Base-by-base conservation (phyloP, 2,888 invertebrate species). In the Lathronympha strigana region DNA sequence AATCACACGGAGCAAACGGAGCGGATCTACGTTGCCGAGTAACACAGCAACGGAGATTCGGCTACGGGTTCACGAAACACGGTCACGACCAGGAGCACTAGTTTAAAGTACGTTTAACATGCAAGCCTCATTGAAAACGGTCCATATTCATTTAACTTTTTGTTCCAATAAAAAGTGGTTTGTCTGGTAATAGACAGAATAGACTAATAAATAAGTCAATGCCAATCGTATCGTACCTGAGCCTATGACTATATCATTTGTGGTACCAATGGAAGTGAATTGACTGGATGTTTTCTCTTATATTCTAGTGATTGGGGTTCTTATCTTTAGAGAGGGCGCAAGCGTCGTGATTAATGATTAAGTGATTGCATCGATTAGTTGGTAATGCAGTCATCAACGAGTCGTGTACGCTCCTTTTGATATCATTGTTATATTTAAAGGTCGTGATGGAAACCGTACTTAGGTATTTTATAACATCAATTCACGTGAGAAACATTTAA, bases 331-430 rank as follows among this genome's bases (percentile, higher is more conserved):
- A 53, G 50, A 43, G 28, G 19, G 31, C 15, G 31, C 19, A 31
- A 54, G 47, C 53, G 58, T 60, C 61, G 31, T 61, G 66, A 66
- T 61, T 54, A 61, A 66, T 66, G 54, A 38, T 61, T 61, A 61
- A 31, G 54, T 66, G 61, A 66, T 66, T 61, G 66, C 66, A 54
- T 23, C 54, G 60, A 66, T 66, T 61, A 66, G 53, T 47, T 38
- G 4, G 47, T 47, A 61, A 66, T 54, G 61, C 64, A 64, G 53
- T 64, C 64, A 64, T 64, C 64, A 21, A 47, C 17, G 38, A 36
- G 54, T 53, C 33, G 33, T 28, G 23, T 21, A 31, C 38, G 36
- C 25, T 25, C 23, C 47, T 17, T 47, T 60, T 17, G 36, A 19
- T 50, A 57, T 51, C 45, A 50, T 51, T 25, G 19, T 45, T 43